Conservation (phyloP, 2,113 vertebrate species). For the Tichodroma muraria region DNA sequence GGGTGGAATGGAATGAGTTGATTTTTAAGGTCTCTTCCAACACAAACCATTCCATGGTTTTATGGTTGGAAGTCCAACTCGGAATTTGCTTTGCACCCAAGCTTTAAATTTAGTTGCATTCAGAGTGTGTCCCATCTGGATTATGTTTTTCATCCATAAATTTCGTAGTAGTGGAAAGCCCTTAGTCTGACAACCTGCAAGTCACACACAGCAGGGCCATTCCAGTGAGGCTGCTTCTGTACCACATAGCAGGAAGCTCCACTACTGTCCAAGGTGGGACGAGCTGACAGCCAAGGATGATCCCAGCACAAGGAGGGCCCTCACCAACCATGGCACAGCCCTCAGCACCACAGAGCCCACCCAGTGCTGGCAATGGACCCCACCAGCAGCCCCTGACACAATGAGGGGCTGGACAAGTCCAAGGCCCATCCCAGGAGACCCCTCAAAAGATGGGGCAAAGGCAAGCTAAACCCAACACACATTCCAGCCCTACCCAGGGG, state of each 20-base stretch:
- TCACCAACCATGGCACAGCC: background rate
- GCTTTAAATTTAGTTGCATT: background rate
- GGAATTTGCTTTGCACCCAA: background rate
- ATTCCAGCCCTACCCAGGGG: background rate
- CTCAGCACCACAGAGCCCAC: background rate
- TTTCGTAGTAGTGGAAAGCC: background rate
- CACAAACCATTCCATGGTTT: background rate
- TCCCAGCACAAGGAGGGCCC: background rate
- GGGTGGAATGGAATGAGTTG: rapidly evolving
- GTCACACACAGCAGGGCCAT: background rate
- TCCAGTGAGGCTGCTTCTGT: rapidly evolving
- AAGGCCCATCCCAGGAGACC: background rate
- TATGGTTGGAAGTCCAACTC: background rate
- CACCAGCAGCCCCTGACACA: background rate
- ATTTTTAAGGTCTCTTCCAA: background rate
- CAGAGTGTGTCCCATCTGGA: background rate
- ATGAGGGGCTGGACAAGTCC: rapidly evolving
- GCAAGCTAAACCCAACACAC: rapidly evolving
- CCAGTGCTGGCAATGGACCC: background rate
- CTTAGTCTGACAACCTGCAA: background rate
- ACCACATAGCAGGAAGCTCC: background rate
- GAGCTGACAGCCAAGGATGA: background rate
- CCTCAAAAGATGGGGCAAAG: background rate
- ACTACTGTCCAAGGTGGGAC: background rate
- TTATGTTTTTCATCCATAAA: background rate